These are phyloP conservation scores for Ochropleura plecta DNA, from an alignment of 2,888 invertebrate species.

Conservation along the genomic window DNA sequence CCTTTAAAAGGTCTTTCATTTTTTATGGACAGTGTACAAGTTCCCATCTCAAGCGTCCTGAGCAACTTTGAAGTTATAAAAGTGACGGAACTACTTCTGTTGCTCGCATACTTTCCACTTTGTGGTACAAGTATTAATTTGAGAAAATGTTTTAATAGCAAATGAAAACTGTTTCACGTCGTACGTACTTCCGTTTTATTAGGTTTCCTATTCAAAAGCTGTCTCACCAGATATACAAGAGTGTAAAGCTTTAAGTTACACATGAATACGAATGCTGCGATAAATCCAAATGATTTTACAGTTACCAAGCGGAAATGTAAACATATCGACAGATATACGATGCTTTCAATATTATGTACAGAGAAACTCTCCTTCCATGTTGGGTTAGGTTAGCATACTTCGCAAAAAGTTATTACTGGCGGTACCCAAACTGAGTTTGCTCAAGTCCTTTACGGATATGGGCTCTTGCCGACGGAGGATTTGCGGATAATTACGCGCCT, in stretches of 20 bases:
- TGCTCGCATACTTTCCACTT: constrained; percentile 29
- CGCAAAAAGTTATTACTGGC: constrained; percentile 78
- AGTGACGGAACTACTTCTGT: constrained; percentile 28
- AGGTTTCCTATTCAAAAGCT: constrained; percentile 45
- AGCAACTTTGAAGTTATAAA: constrained; percentile 38
- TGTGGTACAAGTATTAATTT: constrained; percentile 38
- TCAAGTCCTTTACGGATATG: constrained; percentile 80
- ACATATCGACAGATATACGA: constrained; percentile 62
- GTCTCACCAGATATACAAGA: constrained; percentile 33
- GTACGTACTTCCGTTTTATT: constrained; percentile 37
- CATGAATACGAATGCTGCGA: constrained; percentile 48
- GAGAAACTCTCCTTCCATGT: constrained; percentile 62
- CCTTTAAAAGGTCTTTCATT: constrained; percentile 46
- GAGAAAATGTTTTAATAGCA: constrained; percentile 42
- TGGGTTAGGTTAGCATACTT: constrained; percentile 70
- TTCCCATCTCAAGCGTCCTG: constrained; percentile 2
- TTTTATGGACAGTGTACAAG: constrained; percentile 35
- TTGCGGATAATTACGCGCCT: constrained; percentile 83
- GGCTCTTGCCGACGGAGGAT: constrained; percentile 73
- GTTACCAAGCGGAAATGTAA: constrained; percentile 65
- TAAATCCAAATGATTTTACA: constrained; percentile 66
- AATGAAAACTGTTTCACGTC: constrained; percentile 25
- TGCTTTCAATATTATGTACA: constrained; percentile 63
- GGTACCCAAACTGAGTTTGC: constrained; percentile 78
- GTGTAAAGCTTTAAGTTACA: constrained; percentile 44